phyloP scores from a whole-genome alignment of 2,113 vertebrate genomes.

The Sander lucioperca region DNA sequence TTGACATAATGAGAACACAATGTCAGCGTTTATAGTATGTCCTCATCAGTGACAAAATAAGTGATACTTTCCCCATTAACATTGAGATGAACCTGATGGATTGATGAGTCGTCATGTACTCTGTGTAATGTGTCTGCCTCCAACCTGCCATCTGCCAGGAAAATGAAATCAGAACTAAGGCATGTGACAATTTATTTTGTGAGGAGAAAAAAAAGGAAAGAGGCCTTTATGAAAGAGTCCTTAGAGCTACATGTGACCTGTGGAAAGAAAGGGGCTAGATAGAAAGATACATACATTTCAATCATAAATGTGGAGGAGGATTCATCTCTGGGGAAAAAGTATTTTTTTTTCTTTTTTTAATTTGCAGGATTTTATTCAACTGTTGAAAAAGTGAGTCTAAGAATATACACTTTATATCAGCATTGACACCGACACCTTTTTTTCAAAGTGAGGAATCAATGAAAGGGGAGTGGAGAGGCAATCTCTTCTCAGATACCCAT shows the following conservation, averaged over 20 bases:
- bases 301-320: slow-evolving; percentile 8
- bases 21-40: slow-evolving; percentile 57
- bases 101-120: slow-evolving; percentile 52
- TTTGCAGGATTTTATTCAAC: background rate
- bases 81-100: slow-evolving; percentile 66
- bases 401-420: background rate
- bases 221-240: slow-evolving; percentile 19
- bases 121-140: slow-evolving; percentile 51
- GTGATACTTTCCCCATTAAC: slow-evolving; percentile 62
- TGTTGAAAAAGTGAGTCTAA: slow-evolving; percentile 15
- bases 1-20: slow-evolving; percentile 35
- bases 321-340: slow-evolving; percentile 1
- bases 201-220: background rate
- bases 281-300: slow-evolving; percentile 8
- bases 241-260: slow-evolving; percentile 10
- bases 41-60: slow-evolving; percentile 71
- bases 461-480: slow-evolving; percentile 29
- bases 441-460: slow-evolving; percentile 29
- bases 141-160: slow-evolving; percentile 70
- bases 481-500: slow-evolving; percentile 25
- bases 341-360: background rate
- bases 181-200: slow-evolving; percentile 45
- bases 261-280: slow-evolving; percentile 3
- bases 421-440: background rate
- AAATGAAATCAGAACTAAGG: slow-evolving; percentile 35